These are phyloP conservation scores for Pyralis farinalis DNA, from an alignment of 2,888 invertebrate genomes.

Conservation along the genomic window DNA sequence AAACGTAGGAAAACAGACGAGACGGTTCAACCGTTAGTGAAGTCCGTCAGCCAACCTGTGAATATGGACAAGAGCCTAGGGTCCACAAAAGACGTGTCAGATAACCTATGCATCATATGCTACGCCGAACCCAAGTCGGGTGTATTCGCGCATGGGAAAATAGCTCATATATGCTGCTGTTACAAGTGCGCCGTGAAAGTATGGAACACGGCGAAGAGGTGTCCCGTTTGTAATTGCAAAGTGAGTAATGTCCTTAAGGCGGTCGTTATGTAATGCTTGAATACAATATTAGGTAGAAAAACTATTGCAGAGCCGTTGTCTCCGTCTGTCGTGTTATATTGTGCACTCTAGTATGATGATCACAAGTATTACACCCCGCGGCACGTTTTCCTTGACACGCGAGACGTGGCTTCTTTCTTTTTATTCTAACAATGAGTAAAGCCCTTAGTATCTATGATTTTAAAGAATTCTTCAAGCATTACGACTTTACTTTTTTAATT, in stretches of 20 bases:
- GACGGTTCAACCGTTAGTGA: conserved; percentile 48
- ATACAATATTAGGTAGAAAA: too few species aligned
- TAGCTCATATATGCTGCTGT: conserved; percentile 86
- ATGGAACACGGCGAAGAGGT: conserved; percentile 82
- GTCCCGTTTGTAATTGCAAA: conserved; percentile 86
- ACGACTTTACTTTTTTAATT: too few species aligned
- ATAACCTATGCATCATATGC: conserved; percentile 82
- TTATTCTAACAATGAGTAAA: too few species aligned
- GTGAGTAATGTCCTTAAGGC: conserved; percentile 84
- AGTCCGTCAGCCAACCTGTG: conserved; percentile 66
- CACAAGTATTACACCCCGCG: too few species aligned
- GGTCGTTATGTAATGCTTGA: conserved; percentile 62
- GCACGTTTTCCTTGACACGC: too few species aligned
- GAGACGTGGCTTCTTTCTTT: too few species aligned
- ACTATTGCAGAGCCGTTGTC: too few species aligned
- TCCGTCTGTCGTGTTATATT: too few species aligned
- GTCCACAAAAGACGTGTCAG: conserved; percentile 28
- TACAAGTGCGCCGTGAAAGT: conserved; percentile 85
- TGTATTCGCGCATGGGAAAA: conserved; percentile 84
- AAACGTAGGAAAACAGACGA: conserved; percentile 26
- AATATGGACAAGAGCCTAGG: conserved; percentile 38
- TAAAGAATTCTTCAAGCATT: too few species aligned
- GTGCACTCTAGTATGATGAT: too few species aligned
- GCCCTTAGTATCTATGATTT: too few species aligned
- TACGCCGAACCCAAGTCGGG: conserved; percentile 83